These are phyloP conservation scores for Protosalanx chinensis DNA, from an alignment of 2,797 vertebrate genomes.

Conservation along the genomic window DNA sequence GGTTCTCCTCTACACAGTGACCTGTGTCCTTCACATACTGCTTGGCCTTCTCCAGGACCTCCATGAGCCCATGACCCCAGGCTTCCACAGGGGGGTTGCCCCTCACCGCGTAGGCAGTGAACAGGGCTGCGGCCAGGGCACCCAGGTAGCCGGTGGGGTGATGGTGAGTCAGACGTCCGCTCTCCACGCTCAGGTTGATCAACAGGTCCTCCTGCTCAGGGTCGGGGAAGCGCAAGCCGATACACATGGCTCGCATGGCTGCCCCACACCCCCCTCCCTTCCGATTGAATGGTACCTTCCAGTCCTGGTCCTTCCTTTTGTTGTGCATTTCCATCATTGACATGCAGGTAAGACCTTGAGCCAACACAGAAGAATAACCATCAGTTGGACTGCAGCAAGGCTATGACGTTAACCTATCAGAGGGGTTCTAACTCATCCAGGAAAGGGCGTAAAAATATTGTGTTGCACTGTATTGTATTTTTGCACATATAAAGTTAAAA, in stretches of 20 bases:
- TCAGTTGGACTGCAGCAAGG: too few relatives aligned
- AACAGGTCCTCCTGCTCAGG: slow-evolving; percentile 59
- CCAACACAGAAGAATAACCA: background rate
- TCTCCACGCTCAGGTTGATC: slow-evolving; percentile 75
- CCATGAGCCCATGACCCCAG: slow-evolving; percentile 74
- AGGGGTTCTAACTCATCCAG: too few relatives aligned
- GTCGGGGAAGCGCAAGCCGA: slow-evolving; percentile 73
- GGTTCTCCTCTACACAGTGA: slow-evolving; percentile 71
- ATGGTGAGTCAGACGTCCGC: slow-evolving; percentile 81
- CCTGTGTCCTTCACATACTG: slow-evolving; percentile 56
- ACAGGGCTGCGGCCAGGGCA: slow-evolving; percentile 72
- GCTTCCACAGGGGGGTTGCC: slow-evolving; percentile 52
- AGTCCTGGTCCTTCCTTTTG: slow-evolving; percentile 24
- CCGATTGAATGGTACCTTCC: slow-evolving; percentile 65
- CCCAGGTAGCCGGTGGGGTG: slow-evolving; percentile 81
- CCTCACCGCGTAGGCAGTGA: slow-evolving; percentile 70
- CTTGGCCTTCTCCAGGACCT: slow-evolving; percentile 64
- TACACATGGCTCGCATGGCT: slow-evolving; percentile 81
- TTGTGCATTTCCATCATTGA: slow-evolving; percentile 13
- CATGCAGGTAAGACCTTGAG: slow-evolving; percentile 49
- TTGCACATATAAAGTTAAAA: too few relatives aligned
- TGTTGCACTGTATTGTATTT: too few relatives aligned
- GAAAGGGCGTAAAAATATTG: too few relatives aligned
- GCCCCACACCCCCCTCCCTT: slow-evolving; percentile 74
- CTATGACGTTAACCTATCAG: too few relatives aligned